Base-by-base conservation (phyloP, 1,140 invertebrate species). In the Trachelipus rathkii region DNA sequence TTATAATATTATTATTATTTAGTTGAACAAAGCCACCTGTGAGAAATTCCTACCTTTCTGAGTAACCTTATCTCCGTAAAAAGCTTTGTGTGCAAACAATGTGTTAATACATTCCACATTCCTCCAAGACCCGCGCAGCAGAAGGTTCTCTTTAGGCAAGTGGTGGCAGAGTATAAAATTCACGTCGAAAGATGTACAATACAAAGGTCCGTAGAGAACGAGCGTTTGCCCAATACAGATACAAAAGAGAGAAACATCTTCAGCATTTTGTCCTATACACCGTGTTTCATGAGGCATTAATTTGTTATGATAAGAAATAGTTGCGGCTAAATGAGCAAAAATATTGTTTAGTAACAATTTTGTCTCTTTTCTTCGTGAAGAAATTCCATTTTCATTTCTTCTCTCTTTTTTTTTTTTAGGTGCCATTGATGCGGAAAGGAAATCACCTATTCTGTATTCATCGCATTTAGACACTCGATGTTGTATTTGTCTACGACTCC, bases 241-340 rank as follows among this genome's bases (percentile, higher is more conserved):
- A 60, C 50, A 60, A 60, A 60, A 60, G 50, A 60, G 8, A 60
- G 50, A 60, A 60, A 8, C 50, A 60, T 60, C 50, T 60, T 60
- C 50, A 60, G 50, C 11, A 60, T 60, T 33, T 60, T 60, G 50
- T 60, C 50, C 33, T 60, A 15, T 60, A 60, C 50, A 60, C 11
- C 11, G 50, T 60, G 50, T 8, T 60, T 60, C 50, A 60, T 60
- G 50, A 60, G 19, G 50, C 50, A 60, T 60, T 60, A 60, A 60
- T 60, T 3, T 60, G 50, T 60, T 60, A 60, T 60, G 50, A 60
- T 60, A 60, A 60, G 50, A 60, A 60, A 60, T 60, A 3, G 19
- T 13, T 13, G 33, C 33, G 11, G 11, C 50, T 19, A 60, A 60
- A 60, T 60, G 50, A 60, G 50, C 50, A 60, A 60, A 60, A 60